Base-by-base conservation (phyloP, 1,140 invertebrate genomes). In the Marisa cornuarietis region DNA sequence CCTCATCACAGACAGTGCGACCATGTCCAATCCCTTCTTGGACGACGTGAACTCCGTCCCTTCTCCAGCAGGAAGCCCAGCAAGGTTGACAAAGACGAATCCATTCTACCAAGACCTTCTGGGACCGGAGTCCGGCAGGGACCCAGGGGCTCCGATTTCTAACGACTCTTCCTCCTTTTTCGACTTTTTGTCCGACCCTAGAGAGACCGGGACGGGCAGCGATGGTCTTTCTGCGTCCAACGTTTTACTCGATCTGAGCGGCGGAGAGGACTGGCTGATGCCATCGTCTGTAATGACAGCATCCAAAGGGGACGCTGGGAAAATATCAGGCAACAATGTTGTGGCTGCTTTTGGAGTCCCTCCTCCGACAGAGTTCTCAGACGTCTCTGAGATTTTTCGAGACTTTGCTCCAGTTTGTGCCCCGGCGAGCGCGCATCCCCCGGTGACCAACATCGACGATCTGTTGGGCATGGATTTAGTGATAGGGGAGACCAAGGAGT, bases 361-460 rank as follows among this genome's bases (percentile, higher is more conserved):
- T 20, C 80, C 80, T 9, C 80, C 80, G 14, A 68, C 66, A 63
- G 71, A 78, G 26, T 81, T 81, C 68, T 76, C 80, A 14, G 80
- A 81, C 63, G 24, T 22, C 54, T 68, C 69, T 26, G 49, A 61
- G 54, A 9, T 26, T 13, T 22, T 20, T 22, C 22, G 69, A 65
- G 51, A 42, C 16, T 6, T 22, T 18, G 16, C 73, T 14, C 26
- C 31, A 49, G 52, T 6, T n/a, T 24, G 22, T 13, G 10, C 8
- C 26, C 26, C 31, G 63, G 26, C 52, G 54, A 31, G 69, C 24
- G 71, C 52, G 62, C 13, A 77, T 11, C 58, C 58, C 51, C 80
- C 80, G 11, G 80, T 81, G 62, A 81, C 80, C 51, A 81, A 81
- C 76, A 78, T 81, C 24, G 80, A 81, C 52, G 80, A 81, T 68